phyloP scores from a whole-genome alignment of 2,113 vertebrate genomes.

The Chaenogobius annularis region DNA sequence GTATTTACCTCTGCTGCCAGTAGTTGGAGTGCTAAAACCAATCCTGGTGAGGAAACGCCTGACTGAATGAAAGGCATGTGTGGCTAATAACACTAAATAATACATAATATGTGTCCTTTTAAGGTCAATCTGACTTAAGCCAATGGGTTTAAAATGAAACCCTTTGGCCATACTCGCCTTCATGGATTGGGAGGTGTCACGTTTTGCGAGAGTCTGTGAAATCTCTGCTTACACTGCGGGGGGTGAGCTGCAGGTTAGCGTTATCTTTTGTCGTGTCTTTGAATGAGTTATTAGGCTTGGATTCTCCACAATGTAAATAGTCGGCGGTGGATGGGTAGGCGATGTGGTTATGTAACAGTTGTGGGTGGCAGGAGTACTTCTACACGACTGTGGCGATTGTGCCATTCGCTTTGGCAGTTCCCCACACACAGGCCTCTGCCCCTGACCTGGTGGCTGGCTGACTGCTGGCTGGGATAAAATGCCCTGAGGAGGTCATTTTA shows the following conservation, averaged over 20 bases:
- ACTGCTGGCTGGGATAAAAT: slow-evolving; percentile 31
- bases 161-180: slow-evolving; percentile 34
- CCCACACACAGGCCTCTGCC: slow-evolving; percentile 42
- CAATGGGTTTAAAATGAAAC: slow-evolving; percentile 45
- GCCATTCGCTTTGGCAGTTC: slow-evolving; percentile 40
- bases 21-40: too few species aligned
- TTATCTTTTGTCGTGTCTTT: slow-evolving; percentile 3
- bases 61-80: too few species aligned
- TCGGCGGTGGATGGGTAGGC: slow-evolving; percentile 67
- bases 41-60: too few species aligned
- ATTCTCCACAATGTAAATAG: slow-evolving; percentile 13
- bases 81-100: too few species aligned
- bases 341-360: slow-evolving; percentile 70
- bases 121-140: slow-evolving; percentile 52
- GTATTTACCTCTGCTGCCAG: too few species aligned
- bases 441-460: slow-evolving; percentile 48
- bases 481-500: slow-evolving; percentile 31
- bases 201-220: slow-evolving; percentile 38
- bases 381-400: slow-evolving; percentile 29
- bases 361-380: slow-evolving; percentile 70
- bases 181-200: slow-evolving; percentile 42
- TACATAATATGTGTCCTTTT: slow-evolving; percentile 12
- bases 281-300: slow-evolving; percentile 3
- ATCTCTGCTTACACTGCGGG: slow-evolving; percentile 29
- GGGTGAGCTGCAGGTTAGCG: slow-evolving; percentile 28